phyloP scores from a whole-genome alignment of 2,797 vertebrate species.

The Dendrocincla fuliginosa region DNA sequence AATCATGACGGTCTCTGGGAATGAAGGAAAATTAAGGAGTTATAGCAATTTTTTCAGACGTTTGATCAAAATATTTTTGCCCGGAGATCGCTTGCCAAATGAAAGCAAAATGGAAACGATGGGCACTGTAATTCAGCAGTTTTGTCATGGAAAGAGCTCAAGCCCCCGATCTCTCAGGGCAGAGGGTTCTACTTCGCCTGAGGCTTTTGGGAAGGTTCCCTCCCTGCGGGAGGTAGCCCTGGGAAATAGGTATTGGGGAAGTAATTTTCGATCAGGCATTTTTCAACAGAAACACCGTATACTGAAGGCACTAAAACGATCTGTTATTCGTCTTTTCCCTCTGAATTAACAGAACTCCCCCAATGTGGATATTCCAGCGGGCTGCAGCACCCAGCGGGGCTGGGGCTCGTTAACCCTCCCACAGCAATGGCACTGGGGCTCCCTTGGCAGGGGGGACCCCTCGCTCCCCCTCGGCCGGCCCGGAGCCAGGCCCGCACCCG shows the following conservation, averaged over 20 bases:
- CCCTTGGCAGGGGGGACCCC: not conserved
- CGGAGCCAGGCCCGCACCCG: not conserved
- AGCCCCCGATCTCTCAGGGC: fast-evolving
- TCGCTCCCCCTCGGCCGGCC: not conserved
- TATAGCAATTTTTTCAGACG: slow-evolving; percentile 9
- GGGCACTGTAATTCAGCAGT: not conserved
- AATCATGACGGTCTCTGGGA: not conserved
- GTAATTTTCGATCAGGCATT: fast-evolving
- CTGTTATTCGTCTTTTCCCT: fast-evolving
- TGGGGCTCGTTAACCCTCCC: not conserved
- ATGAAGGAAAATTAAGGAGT: slow-evolving; percentile 17
- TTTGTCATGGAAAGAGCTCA: not conserved
- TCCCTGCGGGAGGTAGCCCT: not conserved
- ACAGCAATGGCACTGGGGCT: fast-evolving
- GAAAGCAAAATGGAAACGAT: slow-evolving; percentile 3
- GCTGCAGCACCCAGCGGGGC: not conserved
- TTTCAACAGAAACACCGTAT: fast-evolving
- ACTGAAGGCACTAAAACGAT: fast-evolving
- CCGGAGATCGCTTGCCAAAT: not conserved
- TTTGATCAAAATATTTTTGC: slow-evolving; percentile 54
- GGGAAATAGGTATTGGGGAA: fast-evolving
- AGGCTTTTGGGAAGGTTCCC: fast-evolving
- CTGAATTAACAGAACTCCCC: fast-evolving
- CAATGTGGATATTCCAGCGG: fast-evolving
- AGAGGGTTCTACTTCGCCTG: not conserved